These are phyloP conservation scores for Drosophila nannoptera DNA, from an alignment of 1,140 invertebrate species.

Conservation along the genomic window DNA sequence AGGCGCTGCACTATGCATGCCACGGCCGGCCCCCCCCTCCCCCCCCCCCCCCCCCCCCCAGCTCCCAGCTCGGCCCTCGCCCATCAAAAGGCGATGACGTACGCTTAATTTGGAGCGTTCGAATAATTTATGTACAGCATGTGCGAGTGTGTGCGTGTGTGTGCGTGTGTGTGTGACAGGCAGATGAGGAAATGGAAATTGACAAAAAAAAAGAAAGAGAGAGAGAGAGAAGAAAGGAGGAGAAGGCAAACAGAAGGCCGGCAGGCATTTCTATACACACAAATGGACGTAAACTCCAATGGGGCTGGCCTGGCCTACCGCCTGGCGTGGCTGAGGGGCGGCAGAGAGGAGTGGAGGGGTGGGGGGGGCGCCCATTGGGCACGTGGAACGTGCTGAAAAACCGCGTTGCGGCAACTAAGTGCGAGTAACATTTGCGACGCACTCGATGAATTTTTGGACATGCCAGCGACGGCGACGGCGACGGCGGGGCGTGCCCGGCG, in stretches of 20 bases:
- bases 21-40: not conserved
- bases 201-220: conserved; percentile 2
- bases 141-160: conserved; percentile 1
- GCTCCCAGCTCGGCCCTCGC: conserved; percentile 24
- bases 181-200: conserved; percentile 4
- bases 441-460: conserved; percentile 15
- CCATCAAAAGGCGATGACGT: conserved; percentile 72
- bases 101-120: conserved; percentile 68
- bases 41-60: not conserved
- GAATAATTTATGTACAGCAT: conserved; percentile 63
- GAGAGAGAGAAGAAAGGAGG: conserved; percentile 3
- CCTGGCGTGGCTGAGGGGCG: not conserved
- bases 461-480: not conserved
- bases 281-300: conserved; percentile 4
- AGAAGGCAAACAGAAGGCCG: conserved; percentile 27
- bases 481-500: too few species aligned
- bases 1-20: conserved; percentile 18
- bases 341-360: not conserved
- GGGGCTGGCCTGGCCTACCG: not conserved
- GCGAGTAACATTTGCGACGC: conserved; percentile 32
- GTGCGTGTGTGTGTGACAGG: conserved; percentile 5
- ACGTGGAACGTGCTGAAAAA: conserved; percentile 62
- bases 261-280: conserved; percentile 44
- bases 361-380: conserved; percentile 5
- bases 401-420: conserved; percentile 53